phyloP scores from a whole-genome alignment of 2,113 vertebrate species.

The Bambusicola thoracicus region DNA sequence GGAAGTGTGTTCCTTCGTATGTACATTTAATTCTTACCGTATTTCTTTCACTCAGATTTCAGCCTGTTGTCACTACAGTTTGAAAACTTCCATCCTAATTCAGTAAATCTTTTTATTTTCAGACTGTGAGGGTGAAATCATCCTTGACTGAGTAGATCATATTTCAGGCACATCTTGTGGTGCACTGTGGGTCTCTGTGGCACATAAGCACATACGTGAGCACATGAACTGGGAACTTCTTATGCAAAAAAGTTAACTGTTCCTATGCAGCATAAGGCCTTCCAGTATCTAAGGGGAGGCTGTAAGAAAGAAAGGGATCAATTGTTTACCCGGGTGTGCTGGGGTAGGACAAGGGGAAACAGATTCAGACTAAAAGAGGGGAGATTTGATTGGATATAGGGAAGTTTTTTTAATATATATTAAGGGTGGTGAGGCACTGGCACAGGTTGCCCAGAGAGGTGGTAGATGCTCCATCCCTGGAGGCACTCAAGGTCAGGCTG shows the following conservation, averaged over 20 bases:
- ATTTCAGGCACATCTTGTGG: not conserved
- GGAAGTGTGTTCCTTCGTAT: not conserved
- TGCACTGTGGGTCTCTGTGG: rapidly evolving
- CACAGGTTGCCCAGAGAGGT: no score
- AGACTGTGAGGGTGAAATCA: not conserved
- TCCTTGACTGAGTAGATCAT: not conserved
- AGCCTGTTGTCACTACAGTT: not conserved
- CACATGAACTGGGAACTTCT: not conserved
- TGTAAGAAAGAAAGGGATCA: no score
- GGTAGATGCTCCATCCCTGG: no score
- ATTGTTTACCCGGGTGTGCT: no score
- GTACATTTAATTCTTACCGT: not conserved
- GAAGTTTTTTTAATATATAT: no score
- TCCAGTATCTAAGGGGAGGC: no score
- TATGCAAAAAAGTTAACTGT: not conserved
- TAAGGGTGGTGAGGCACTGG: no score
- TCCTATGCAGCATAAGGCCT: not conserved
- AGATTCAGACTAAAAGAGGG: no score
- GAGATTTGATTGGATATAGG: no score
- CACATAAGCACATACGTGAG: not conserved
- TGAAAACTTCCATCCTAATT: not conserved
- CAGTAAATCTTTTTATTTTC: not conserved
- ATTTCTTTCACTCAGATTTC: not conserved
- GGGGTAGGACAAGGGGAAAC: no score
- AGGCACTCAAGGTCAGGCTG: no score